These are phyloP conservation scores for Lithophane semibrunnea DNA, from an alignment of 2,888 invertebrate species.

Conservation along the genomic window DNA sequence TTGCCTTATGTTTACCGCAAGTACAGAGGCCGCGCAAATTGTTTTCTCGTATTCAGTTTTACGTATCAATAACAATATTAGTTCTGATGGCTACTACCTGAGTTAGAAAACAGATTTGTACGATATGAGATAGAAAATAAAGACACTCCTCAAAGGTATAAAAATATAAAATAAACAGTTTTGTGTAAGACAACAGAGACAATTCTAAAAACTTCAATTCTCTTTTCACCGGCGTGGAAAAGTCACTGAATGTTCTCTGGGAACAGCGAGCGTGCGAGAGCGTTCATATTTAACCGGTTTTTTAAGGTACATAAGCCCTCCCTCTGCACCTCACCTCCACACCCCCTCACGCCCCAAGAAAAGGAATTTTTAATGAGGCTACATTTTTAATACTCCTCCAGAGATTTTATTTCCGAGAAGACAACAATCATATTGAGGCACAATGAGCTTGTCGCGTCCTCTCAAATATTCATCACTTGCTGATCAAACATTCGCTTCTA, in stretches of 20 bases:
- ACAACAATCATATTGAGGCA: constrained; percentile 63
- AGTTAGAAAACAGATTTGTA: too few relatives aligned
- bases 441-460: constrained; percentile 20
- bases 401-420: constrained; percentile 63
- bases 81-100: too few relatives aligned
- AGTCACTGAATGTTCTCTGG: constrained; percentile 42
- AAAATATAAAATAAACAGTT: constrained; percentile 10
- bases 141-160: not conserved
- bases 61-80: not conserved
- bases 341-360: constrained; percentile 41
- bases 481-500: constrained; percentile 19
- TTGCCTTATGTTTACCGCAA: too few relatives aligned
- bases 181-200: constrained; percentile 15
- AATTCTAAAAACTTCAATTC: constrained; percentile 36
- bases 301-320: constrained; percentile 51
- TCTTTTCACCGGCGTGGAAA: constrained; percentile 4
- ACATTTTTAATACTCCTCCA: constrained; percentile 65
- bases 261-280: constrained; percentile 47
- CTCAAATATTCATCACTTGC: constrained; percentile 39
- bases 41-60: not conserved
- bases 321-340: not conserved
- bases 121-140: constrained; percentile 2
- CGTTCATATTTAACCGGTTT: constrained; percentile 70
- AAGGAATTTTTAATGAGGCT: constrained; percentile 65
- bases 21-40: not conserved